These are phyloP conservation scores for Malurus splendens DNA, from an alignment of 2,797 vertebrate genomes.

Conservation along the genomic window DNA sequence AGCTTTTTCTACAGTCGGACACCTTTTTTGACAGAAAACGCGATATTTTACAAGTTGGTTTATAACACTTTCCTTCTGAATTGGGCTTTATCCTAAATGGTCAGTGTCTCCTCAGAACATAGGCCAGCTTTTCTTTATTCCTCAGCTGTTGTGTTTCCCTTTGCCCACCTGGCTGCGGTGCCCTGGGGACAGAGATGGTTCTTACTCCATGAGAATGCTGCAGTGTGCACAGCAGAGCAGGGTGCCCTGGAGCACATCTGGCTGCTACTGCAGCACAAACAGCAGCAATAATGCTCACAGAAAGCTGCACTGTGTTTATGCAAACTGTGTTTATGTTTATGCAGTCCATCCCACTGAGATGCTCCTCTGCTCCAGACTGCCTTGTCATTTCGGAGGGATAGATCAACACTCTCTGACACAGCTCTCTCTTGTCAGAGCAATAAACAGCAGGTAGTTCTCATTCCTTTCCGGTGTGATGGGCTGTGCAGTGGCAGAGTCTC, in stretches of 20 bases:
- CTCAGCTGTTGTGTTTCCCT: background rate
- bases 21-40: background rate
- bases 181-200: background rate
- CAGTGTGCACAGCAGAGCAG: background rate
- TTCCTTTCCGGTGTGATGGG: background rate
- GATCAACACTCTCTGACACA: background rate
- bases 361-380: background rate
- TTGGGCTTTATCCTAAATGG: background rate
- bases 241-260: background rate
- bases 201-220: background rate
- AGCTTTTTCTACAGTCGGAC: background rate
- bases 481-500: background rate
- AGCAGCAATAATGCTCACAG: background rate
- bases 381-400: background rate
- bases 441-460: background rate
- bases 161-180: background rate
- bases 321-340: background rate
- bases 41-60: background rate
- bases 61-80: background rate
- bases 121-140: background rate
- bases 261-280: background rate
- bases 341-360: background rate
- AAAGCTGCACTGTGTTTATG: background rate
- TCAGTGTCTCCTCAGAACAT: background rate
- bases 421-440: background rate